phyloP scores from a whole-genome alignment of 2,113 vertebrate genomes.

The Gadus chalcogrammus region DNA sequence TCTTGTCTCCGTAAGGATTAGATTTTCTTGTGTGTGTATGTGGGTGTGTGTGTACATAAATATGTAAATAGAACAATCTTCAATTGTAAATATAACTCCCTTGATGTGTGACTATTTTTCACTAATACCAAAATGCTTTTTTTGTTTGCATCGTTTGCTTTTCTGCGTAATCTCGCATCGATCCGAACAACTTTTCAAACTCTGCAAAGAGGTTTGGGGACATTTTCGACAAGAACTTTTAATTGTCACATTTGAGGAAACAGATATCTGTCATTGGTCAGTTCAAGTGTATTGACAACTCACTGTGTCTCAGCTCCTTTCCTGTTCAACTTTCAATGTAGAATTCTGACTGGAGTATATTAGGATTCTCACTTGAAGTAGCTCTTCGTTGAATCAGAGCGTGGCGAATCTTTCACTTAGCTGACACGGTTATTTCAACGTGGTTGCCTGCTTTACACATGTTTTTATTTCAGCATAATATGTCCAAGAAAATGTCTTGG shows the following conservation, averaged over 20 bases:
- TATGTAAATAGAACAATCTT: slow-evolving; percentile 62
- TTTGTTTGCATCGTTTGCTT: background rate
- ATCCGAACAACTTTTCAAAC: no score
- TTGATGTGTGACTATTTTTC: slow-evolving; percentile 57
- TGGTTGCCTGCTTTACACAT: no score
- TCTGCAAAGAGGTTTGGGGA: no score
- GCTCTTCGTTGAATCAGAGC: slow-evolving; percentile 15
- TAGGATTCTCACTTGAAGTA: no score
- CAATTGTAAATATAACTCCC: slow-evolving; percentile 60
- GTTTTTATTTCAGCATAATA: slow-evolving; percentile 13
- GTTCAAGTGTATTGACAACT: no score
- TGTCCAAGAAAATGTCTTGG: no score
- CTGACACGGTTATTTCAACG: slow-evolving; percentile 10
- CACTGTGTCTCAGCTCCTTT: background rate
- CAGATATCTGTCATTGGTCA: no score
- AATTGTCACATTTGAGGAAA: no score
- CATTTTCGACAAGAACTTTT: no score
- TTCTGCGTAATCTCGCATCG: background rate
- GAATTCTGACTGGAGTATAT: no score
- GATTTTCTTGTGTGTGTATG: slow-evolving; percentile 29
- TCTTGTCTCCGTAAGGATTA: slow-evolving; percentile 45
- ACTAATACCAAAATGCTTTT: slow-evolving; percentile 50
- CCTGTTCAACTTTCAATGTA: slow-evolving; percentile 7
- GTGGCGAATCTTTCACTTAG: slow-evolving; percentile 1
- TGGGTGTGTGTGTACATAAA: slow-evolving; percentile 35